Base-by-base conservation (phyloP, 2,797 vertebrate genomes). In the Pipistrellus nathusii region DNA sequence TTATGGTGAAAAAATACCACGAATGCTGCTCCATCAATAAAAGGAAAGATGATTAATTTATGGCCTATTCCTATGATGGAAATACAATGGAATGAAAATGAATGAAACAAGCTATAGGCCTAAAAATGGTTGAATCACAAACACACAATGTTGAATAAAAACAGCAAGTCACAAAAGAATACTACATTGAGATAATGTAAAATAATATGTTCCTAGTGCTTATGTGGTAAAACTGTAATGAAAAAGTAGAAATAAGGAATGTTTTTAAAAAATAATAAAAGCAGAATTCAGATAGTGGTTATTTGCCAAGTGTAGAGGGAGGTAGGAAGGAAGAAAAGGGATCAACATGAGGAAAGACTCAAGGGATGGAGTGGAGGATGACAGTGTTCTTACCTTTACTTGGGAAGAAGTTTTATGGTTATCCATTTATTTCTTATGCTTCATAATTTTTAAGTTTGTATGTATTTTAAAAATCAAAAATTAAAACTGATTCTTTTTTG, bases 231-330 rank as follows among this genome's bases (percentile, higher is more conserved):
- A 93, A 77, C 35, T 8, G 15, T 94, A 76, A 53, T 32, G 55
- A 75, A 62, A 85, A 88, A 57, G 17, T 32, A 71, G 15, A 5
- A 94, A 84, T 86, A 69, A 94, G 55, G n/a, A 69, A 41, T 25
- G 6, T 72, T 51, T 25, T 17, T 44, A 12, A 71, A 92, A 93
- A 71, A 78, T 15, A 76, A 77, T 7, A 44, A 69, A 89, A 87
- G 46, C 46, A 62, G 6, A 13, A n/a, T 59, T 80, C 7, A 48
- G 69, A 38, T 12, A 57, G 44, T 20, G 48, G 32, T 59, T 71
- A 71, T 53, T 46, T 81, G 75, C 75, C 17, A 17, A n/a, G 12
- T 55, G 12, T 62, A 13, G 35, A 35, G 18, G 32, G 3, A 32
- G 18, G 6, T 6, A 12, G 62, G 17, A 35, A 46, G 48, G 17